These are phyloP conservation scores for Coreoperca whiteheadi DNA, from an alignment of 2,113 vertebrate genomes.

Conservation along the genomic window DNA sequence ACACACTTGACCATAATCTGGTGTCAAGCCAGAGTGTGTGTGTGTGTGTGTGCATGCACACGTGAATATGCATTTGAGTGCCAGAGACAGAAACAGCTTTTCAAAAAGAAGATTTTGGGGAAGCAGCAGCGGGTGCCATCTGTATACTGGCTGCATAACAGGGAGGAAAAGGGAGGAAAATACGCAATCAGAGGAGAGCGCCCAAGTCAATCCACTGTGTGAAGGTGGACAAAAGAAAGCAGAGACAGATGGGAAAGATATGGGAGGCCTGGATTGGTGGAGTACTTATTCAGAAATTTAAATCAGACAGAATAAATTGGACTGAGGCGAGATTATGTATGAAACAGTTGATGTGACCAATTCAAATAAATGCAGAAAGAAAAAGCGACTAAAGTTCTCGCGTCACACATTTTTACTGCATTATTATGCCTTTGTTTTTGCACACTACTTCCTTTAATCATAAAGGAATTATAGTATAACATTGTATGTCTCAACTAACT, in stretches of 20 bases:
- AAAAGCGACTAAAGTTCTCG: not conserved
- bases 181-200: conserved; percentile 49
- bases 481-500: not conserved
- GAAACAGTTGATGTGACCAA: conserved; percentile 13
- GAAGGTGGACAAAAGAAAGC: conserved; percentile 45
- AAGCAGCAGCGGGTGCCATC: conserved; percentile 44
- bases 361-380: not conserved
- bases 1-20: conserved; percentile 70
- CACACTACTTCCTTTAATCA: not conserved
- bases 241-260: conserved; percentile 57
- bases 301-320: conserved; percentile 36
- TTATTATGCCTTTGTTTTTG: not conserved
- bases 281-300: conserved; percentile 50
- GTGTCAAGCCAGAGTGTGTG: conserved; percentile 45
- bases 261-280: conserved; percentile 44
- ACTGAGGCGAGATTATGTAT: conserved; percentile 18
- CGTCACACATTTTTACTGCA: not conserved
- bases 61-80: conserved; percentile 24
- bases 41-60: not conserved
- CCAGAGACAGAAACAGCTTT: conserved; percentile 48
- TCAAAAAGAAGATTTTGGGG: conserved; percentile 53
- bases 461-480: not conserved
- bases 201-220: conserved; percentile 38
- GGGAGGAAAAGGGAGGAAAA: conserved; percentile 34
- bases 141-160: conserved; percentile 36